Conservation (phyloP, 2,797 vertebrate genomes). For the Acridotheres tristis region DNA sequence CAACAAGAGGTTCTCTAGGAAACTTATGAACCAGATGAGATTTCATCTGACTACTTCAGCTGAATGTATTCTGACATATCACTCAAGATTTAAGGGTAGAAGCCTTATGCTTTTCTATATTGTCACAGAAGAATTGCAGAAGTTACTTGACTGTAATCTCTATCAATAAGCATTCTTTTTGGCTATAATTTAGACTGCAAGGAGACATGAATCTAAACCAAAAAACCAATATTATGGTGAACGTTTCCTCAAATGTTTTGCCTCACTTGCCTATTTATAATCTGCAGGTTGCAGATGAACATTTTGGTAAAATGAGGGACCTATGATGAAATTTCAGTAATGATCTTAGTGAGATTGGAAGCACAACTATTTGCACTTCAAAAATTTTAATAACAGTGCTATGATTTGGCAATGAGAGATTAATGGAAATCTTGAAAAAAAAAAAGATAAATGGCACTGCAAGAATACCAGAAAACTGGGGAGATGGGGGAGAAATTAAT, state of each 20-base stretch:
- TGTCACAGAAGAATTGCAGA: background rate
- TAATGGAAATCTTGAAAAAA: constrained; percentile 72
- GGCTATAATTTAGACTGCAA: constrained; percentile 7
- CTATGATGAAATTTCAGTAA: constrained; percentile 45
- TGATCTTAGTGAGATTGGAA: constrained; percentile 65
- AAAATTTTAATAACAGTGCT: constrained; percentile 70
- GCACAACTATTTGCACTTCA: constrained; percentile 50
- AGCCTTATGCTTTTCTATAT: background rate
- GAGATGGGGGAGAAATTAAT: constrained; percentile 73
- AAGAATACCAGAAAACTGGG: constrained; percentile 70
- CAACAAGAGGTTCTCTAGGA: background rate
- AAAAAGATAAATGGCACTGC: constrained; percentile 74
- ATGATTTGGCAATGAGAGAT: constrained; percentile 68
- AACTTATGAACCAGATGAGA: background rate
- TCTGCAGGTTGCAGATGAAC: background rate
- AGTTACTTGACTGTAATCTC: background rate
- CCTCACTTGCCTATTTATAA: background rate
- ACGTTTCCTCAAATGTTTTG: background rate
- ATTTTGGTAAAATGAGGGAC: background rate
- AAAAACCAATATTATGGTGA: background rate
- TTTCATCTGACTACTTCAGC: background rate
- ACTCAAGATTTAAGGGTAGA: background rate
- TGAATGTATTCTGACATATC: background rate
- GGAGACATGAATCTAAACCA: background rate
- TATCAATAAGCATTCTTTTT: background rate